Percentiles rank a stretch among this genome's conserved stretches.
These are phyloP conservation scores for Tiliacea aurago DNA, from an alignment of 2,888 invertebrate species.

Conservation along the genomic window DNA sequence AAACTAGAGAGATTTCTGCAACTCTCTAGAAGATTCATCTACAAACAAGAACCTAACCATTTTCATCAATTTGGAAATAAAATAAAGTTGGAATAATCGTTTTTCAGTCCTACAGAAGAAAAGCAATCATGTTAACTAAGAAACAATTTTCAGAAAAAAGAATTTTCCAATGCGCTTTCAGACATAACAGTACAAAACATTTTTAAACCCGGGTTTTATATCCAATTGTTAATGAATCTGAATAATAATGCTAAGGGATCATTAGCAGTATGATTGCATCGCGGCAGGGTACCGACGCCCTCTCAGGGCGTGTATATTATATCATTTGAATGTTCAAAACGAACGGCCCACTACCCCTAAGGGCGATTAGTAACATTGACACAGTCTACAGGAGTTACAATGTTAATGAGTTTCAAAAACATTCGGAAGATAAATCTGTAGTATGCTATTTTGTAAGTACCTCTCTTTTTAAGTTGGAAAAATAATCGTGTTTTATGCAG, in stretches of 20 bases:
- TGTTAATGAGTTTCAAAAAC: constrained; percentile 4
- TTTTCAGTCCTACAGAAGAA: not conserved
- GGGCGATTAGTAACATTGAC: constrained; percentile 44
- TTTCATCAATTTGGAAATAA: not conserved
- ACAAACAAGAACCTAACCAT: not conserved
- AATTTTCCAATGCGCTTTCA: not conserved
- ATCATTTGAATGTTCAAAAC: constrained; percentile 76
- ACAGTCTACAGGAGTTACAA: not conserved
- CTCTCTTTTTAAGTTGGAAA: not conserved
- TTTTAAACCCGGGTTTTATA: not conserved
- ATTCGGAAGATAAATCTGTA: not conserved
- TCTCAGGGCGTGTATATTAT: constrained; percentile 68
- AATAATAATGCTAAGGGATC: constrained; percentile 43
- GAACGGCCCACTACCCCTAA: constrained; percentile 73
- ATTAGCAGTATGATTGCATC: constrained; percentile 68
- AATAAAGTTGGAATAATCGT: not conserved
- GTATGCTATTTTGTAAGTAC: no score
- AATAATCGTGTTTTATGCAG: not conserved
- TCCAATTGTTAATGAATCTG: constrained; percentile 30
- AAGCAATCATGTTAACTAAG: not conserved
- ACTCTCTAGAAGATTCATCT: no score
- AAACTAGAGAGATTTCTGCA: not conserved
- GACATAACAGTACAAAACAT: not conserved
- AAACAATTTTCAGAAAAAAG: not conserved
- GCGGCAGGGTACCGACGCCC: constrained; percentile 68